These are phyloP conservation scores for Formica aserva DNA, from an alignment of 2,888 invertebrate genomes.

Conservation along the genomic window DNA sequence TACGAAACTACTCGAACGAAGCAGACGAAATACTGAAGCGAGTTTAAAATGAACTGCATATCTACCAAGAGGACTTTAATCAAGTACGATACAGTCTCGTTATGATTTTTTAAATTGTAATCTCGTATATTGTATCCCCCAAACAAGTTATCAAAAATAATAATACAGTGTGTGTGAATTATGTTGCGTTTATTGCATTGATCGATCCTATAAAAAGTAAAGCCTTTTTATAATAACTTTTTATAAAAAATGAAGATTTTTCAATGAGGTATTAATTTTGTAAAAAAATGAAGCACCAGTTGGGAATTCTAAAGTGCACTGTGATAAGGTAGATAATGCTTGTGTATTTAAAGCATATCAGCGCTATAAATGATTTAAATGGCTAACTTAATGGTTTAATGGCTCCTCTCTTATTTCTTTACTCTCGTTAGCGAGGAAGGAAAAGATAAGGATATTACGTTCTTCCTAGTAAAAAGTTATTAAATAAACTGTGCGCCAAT, in stretches of 20 bases:
- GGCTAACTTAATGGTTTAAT: slow-evolving; percentile 24
- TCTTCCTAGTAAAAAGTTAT: neutral
- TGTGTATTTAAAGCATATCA: slow-evolving; percentile 17
- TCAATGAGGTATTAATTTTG: neutral
- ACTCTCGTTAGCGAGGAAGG: neutral
- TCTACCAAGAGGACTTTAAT: neutral
- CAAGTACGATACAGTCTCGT: neutral
- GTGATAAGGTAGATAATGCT: neutral
- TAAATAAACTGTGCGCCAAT: neutral
- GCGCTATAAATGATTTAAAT: slow-evolving; percentile 6
- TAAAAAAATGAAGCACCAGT: neutral
- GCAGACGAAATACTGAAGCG: slow-evolving; percentile 12
- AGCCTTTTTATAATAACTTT: neutral
- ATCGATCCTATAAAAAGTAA: neutral
- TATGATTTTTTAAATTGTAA: neutral
- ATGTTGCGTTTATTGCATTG: neutral
- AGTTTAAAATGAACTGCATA: neutral
- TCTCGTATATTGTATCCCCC: neutral
- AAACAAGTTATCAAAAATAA: neutral
- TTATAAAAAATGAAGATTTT: neutral
- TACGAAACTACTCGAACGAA: neutral
- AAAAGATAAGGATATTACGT: neutral
- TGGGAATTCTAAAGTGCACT: neutral
- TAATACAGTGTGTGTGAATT: neutral
- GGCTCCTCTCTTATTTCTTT: neutral